Evolutionary conservation across 2,797 vertebrate species (phyloP).

Genomic region (Falco biarmicus): DNA sequence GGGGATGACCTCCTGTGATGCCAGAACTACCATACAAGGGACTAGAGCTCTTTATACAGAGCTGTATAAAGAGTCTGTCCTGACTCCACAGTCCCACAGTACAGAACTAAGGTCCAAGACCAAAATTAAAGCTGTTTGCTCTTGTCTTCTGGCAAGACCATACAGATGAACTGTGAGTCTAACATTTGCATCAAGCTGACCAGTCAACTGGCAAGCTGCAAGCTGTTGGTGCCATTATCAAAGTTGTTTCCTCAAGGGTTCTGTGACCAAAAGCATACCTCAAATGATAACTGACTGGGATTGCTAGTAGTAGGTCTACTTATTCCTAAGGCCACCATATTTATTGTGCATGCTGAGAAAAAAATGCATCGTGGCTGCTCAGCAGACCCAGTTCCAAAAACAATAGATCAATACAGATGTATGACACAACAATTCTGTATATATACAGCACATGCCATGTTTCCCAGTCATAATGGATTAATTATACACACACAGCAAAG

Average conservation of each 20-base stretch:
- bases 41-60: not conserved
- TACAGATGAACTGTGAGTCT: not conserved
- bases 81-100: not conserved
- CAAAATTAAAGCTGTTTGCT: not conserved
- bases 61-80: not conserved
- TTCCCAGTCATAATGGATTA: conserved; percentile 10
- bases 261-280: not conserved
- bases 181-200: not conserved
- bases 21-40: not conserved
- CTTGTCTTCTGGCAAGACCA: not conserved
- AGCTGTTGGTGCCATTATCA: not conserved
- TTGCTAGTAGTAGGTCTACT: not conserved
- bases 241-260: not conserved
- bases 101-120: not conserved
- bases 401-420: conserved; percentile 44
- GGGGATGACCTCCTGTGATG: not conserved
- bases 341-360: conserved; percentile 4
- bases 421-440: conserved; percentile 11
- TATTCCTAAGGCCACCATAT: not conserved
- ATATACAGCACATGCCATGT: conserved; percentile 10
- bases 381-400: not conserved
- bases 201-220: not conserved
- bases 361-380: not conserved
- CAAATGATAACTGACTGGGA: not conserved
- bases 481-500: conserved; percentile 9